These are phyloP conservation scores for Schizopygopsis malacanthus DNA, from an alignment of 2,797 vertebrate genomes.

Conservation along the genomic window DNA sequence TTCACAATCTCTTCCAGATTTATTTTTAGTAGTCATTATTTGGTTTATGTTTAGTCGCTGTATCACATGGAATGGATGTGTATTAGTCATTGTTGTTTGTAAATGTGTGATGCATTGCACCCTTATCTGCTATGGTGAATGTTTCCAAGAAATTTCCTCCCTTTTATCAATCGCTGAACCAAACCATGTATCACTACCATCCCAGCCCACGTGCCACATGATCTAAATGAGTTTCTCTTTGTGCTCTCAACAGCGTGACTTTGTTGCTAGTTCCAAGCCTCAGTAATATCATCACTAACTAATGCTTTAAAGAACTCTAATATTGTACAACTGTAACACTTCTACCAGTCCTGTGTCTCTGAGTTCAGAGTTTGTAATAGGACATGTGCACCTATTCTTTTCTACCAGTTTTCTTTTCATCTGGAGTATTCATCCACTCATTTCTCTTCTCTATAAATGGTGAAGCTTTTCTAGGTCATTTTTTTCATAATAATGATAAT, in stretches of 20 bases:
- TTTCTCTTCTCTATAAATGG: no score
- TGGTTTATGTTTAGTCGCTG: constrained; percentile 77
- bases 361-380: neutral
- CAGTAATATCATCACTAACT: constrained; percentile 84
- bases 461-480: neutral
- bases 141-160: constrained; percentile 97
- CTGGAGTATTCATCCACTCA: no score
- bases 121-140: constrained; percentile 92
- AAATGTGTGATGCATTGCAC: constrained; percentile 94
- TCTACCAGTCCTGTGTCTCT: neutral
- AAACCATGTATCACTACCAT: constrained; percentile 98
- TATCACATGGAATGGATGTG: constrained; percentile 82
- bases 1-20: constrained; percentile 64
- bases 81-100: constrained; percentile 85
- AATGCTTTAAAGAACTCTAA: constrained; percentile 73
- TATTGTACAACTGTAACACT: neutral
- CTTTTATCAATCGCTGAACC: constrained; percentile 98
- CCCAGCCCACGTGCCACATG: constrained; percentile 89
- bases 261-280: constrained; percentile 63
- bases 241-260: constrained; percentile 12
- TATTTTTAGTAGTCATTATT: constrained; percentile 76
- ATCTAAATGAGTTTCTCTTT: constrained; percentile 80
- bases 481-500: neutral
- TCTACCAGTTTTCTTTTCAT: neutral
- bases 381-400: neutral